Evolutionary conservation across 2,888 invertebrate species (phyloP).

Genomic region (Notocelia uddmanniana): DNA sequence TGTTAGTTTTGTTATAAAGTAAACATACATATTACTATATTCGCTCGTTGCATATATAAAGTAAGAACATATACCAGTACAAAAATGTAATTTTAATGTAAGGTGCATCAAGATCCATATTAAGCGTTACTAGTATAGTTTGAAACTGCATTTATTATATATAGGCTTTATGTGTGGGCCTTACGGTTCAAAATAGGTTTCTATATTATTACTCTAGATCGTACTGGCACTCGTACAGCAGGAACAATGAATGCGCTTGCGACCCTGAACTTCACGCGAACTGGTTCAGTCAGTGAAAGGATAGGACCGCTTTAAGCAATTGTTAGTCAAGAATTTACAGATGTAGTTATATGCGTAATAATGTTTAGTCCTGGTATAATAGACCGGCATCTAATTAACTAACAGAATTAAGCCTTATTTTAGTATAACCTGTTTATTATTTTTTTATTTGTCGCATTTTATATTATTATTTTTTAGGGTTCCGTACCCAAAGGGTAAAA

Average conservation of each 20-base stretch:
- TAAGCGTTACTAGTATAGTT: not conserved
- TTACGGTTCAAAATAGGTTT: not conserved
- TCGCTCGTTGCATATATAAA: not conserved
- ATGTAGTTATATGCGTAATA: not conserved
- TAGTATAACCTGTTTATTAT: no score
- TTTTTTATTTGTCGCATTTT: no score
- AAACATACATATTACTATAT: not conserved
- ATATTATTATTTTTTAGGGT: no score
- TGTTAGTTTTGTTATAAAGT: no score
- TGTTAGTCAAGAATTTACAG: constrained; percentile 4
- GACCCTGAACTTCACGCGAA: constrained; percentile 51
- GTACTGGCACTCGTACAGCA: constrained; percentile 9
- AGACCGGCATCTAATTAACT: not conserved
- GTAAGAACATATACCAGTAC: not conserved
- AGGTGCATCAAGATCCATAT: not conserved
- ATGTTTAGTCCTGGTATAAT: not conserved
- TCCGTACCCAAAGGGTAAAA: no score
- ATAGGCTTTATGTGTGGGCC: not conserved
- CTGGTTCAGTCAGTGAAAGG: constrained; percentile 47
- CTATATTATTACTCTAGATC: not conserved
- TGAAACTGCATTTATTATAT: no score
- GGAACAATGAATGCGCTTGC: constrained; percentile 33
- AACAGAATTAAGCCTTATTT: no score
- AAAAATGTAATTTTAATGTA: no score
- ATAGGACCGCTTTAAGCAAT: constrained; percentile 36